A percentile compares a stretch with the other conserved stretches of the same genome.
phyloP scores from a whole-genome alignment of 2,888 invertebrate species.

The Eumerus sabulonum region DNA sequence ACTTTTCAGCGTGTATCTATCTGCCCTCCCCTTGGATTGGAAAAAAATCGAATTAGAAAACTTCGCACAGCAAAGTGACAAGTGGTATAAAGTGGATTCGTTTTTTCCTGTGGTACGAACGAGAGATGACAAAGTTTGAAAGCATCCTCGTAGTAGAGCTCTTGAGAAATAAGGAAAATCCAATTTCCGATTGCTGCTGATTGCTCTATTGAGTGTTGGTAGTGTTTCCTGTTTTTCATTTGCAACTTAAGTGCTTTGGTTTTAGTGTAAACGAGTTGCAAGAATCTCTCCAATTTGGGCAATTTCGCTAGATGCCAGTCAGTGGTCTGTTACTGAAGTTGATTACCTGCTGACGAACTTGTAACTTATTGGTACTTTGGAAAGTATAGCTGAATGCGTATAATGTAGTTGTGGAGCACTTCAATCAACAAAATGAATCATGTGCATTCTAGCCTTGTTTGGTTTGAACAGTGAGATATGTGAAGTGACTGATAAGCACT shows the following conservation, averaged over 20 bases:
- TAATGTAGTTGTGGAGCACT: too few relatives aligned
- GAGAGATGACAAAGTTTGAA: too few relatives aligned
- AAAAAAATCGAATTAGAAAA: too few relatives aligned
- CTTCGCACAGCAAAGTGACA: background rate
- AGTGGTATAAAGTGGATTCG: background rate
- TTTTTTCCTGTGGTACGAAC: too few relatives aligned
- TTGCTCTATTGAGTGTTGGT: slow-evolving; percentile 40
- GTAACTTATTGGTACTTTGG: too few relatives aligned
- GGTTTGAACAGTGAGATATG: too few relatives aligned
- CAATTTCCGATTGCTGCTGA: slow-evolving; percentile 49
- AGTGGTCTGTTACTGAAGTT: too few relatives aligned
- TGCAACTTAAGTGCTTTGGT: slow-evolving; percentile 1
- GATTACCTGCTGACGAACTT: too few relatives aligned
- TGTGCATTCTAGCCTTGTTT: too few relatives aligned
- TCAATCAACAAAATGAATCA: too few relatives aligned
- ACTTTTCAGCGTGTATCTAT: slow-evolving; percentile 13
- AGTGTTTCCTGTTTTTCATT: background rate
- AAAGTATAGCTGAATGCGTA: too few relatives aligned
- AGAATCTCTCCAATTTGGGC: slow-evolving; percentile 36
- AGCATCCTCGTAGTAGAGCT: background rate
- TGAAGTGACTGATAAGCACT: too few relatives aligned
- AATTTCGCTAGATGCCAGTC: slow-evolving; percentile 5
- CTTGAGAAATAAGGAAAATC: slow-evolving; percentile 21
- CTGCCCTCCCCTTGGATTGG: slow-evolving; percentile 5
- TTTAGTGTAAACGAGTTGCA: slow-evolving; percentile 24